Base-by-base conservation (phyloP, 2,113 vertebrate species). In the Recurvirostra avosetta region DNA sequence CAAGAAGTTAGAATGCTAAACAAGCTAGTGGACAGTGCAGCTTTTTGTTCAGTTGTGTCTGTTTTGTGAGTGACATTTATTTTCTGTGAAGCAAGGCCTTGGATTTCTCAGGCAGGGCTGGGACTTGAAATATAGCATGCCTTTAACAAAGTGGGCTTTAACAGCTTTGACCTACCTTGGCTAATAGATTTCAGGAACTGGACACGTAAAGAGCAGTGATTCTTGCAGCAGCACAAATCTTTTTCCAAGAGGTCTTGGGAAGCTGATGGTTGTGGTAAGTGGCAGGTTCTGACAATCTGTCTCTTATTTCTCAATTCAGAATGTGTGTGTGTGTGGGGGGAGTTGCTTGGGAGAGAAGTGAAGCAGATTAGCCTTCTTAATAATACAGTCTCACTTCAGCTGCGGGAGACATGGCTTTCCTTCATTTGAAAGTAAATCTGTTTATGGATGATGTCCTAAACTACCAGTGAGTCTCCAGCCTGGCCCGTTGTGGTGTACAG, bases 1-100 rank as follows among this genome's bases (percentile, higher is more conserved):
- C 81, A 96, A 94, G 70, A 65, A 90, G 58, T 95, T 86, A 86
- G 74, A 86, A 80, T 88, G 71, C 90, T 90, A 74, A 96, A 94
- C 88, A 92, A 90, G 75, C 53, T 43, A 61, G 77, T 89, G 96
- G 96, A 89, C 89, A 96, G 86, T 90, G 86, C 72, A 66, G 90
- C 63, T 95, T 97, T 93, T 94, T 95, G 81, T 94, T 93, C 82
- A 36, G 20, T 71, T 71, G 7, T 75, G 70, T 92, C 96, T 88
- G n/a, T 70, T 88, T 71, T 73, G 71, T 86, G 63, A 88, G 55
- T 74, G 67, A 58, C 53, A 4, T n/a, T 78, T 82, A n/a, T 29
- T 86, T 91, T 86, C 70, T 77, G 75, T 83, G 49, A 79, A 92
- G 55, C 32, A 30, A 41, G 11, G 17, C 88, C 77, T 94, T 88